phyloP scores from a whole-genome alignment of 2,113 vertebrate genomes.

The Centropus bengalensis region DNA sequence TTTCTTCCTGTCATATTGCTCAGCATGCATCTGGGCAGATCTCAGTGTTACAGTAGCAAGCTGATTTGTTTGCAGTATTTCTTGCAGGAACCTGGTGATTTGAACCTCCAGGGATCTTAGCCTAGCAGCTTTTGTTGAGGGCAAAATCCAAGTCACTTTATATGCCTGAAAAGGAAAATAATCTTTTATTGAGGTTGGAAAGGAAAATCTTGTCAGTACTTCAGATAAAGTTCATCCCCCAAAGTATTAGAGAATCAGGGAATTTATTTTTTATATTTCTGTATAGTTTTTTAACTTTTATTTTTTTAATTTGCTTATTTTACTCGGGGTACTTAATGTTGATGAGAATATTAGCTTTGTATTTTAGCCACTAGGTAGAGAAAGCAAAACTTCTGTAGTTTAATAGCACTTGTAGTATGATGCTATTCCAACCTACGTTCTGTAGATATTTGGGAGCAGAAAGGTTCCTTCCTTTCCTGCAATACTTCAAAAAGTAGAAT shows the following conservation, averaged over 20 bases:
- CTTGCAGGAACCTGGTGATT: background rate
- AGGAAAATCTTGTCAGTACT: background rate
- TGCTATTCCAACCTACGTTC: conserved; percentile 54
- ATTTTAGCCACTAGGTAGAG: conserved; percentile 76
- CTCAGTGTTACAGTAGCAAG: background rate
- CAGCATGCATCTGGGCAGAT: background rate
- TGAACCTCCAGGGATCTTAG: background rate
- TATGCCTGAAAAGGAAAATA: background rate
- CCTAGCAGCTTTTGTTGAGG: background rate
- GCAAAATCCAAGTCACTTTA: background rate
- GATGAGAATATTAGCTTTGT: background rate
- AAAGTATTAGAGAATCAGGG: background rate
- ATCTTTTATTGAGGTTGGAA: background rate
- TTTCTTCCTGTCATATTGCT: background rate
- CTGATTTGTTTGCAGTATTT: background rate
- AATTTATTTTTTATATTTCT: background rate
- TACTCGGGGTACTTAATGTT: background rate
- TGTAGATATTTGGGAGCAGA: background rate
- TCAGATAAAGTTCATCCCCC: background rate
- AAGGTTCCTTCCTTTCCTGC: background rate
- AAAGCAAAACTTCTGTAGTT: conserved; percentile 74
- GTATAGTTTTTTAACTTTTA: background rate
- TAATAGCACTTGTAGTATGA: conserved; percentile 5
- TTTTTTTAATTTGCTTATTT: background rate
- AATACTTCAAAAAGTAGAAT: conserved; percentile 1